phyloP scores from a whole-genome alignment of 2,113 vertebrate genomes.

The Ciconia stormi region DNA sequence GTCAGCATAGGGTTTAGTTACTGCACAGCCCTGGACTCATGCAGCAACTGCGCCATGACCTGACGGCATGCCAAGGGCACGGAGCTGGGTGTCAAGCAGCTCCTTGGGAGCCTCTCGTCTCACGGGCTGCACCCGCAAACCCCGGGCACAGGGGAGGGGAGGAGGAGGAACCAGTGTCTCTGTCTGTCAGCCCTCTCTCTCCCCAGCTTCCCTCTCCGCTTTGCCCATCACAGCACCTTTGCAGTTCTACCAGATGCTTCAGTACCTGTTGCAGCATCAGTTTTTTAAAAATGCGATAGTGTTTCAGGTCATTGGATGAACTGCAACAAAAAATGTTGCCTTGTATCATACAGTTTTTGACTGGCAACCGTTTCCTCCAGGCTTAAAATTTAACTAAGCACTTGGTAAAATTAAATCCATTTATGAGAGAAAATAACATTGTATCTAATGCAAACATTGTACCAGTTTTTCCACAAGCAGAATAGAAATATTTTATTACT shows the following conservation, averaged over 20 bases:
- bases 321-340: background rate
- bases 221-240: background rate
- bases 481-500: background rate
- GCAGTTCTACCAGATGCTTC: background rate
- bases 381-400: background rate
- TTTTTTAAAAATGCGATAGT: background rate
- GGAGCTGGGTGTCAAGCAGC: fast-evolving
- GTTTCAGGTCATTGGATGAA: background rate
- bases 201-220: background rate
- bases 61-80: fast-evolving
- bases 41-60: background rate
- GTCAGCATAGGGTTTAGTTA: background rate
- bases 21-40: background rate
- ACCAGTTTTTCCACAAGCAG: background rate
- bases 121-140: background rate
- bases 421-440: background rate
- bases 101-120: background rate
- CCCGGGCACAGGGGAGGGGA: fast-evolving
- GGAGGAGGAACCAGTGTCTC: background rate
- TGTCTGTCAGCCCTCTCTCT: background rate
- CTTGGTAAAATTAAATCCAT: background rate
- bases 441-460: background rate
- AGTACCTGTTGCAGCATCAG: background rate
- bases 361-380: background rate
- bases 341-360: background rate